Base-by-base conservation (phyloP, 92 coral and sea anemone species). In the Phenganax marumi region DNA sequence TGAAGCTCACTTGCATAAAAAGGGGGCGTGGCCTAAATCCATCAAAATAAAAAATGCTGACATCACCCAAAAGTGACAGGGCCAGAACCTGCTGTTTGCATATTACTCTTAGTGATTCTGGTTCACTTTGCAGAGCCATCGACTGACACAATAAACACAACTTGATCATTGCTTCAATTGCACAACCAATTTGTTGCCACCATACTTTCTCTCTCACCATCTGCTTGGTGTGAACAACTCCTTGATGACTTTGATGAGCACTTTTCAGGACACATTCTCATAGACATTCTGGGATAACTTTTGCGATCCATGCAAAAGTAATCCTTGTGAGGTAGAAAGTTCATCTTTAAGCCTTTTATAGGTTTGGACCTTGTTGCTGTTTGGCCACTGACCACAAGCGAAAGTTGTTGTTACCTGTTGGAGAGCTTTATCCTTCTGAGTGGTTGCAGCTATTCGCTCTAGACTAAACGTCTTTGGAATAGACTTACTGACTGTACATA, bases 391-490 rank as follows among this genome's bases (percentile, higher is more conserved):
- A 16, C 43, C 2, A 21, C 52, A 50, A 48, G 8, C 48, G 19
- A 80, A 54, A 19, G 73, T 47, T 13, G 73, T 60, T 49, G 66
- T 19, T 13, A 51, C 86, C 55, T 73, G 81, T 48, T 86, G 82
- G 18, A 81, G 76, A 13, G 74, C 77, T 51, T 72, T 47, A 23
- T 79, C 81, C 65, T 73, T 56, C 71, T 72, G 22, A 12, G 85
- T 72, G 6, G 63, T 78, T 26, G 51, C 72, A 10, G 82, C 51
- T 62, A 81, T 68, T 39, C 75, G 46, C 18, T 81, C 72, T 46
- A 60, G 83, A 0, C 66, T 81, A 46, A 86, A 72, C 48, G 83
- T 78, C 66, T 73, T 86, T 73, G 78, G 83, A 24, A 68, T 73
- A 23, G 82, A 76, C 73, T 76, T 77, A 12, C 13, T n/a, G 16